Evolutionary conservation across 2,888 invertebrate genomes (phyloP), one percentile per base, ranked within the genome.

Genomic region (Lasioglossum marginatum): DNA sequence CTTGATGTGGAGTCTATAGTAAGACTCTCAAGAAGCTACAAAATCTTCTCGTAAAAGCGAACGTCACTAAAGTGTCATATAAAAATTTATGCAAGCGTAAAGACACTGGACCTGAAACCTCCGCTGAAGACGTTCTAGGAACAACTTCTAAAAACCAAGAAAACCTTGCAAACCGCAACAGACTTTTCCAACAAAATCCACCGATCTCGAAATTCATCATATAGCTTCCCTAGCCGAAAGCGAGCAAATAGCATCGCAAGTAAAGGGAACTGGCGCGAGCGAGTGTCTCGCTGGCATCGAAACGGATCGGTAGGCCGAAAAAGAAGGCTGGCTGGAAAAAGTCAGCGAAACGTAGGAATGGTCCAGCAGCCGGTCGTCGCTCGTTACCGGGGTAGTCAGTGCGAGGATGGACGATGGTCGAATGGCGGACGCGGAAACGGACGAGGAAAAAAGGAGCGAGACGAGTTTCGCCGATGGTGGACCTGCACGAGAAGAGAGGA

Each of bases 401-500:
- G 83, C 37, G 87, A 75, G 87, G 88, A 87, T 86, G 85, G 82
- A 71, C 82, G 88, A 72, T 83, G 82, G 87, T 83, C 86, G 86
- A 90, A 90, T 88, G 84, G 88, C 85, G 86, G 88, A 82, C 86
- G 66, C 78, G 70, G 60, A 48, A 57, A 68, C 52, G 77, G 40
- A 34, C 68, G 70, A 40, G 14, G 40, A 70, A 70, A 57, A 70
- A 70, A 70, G 73, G 10, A 83, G 27, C 31, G 70, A 81, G 48
- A 77, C 43, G 77, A 70, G 40, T 40, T 23, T 68, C 37, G 19
- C 23, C 34, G 68, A 68, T 68, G 68, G 68, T 68, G 23, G 68
- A 63, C 16, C 63, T n/a, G 57, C n/a, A 57, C 12, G n/a, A 4
- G 57, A 57, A 12, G n/a, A n/a, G n/a, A 4, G 57, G n/a, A 57